Evolutionary conservation across 2,113 vertebrate genomes (phyloP), one percentile per base, ranked within the genome.

Genomic region (Myxocyprinus asiaticus): DNA sequence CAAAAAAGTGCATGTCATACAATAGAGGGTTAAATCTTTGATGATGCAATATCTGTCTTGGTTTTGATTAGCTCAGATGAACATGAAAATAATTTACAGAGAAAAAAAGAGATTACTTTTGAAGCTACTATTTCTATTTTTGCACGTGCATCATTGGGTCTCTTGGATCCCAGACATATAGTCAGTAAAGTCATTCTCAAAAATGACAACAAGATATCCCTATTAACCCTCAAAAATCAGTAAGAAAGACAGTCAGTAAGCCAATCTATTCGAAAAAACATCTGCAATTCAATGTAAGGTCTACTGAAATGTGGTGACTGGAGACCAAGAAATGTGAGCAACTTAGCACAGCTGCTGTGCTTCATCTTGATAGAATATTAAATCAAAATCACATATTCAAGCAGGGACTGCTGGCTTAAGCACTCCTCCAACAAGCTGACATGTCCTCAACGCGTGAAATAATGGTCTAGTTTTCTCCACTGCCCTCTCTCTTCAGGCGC

Each of bases 401-500:
- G 42, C 22, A 33, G 22, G 22, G 22, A 33, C 22, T 33, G 10
- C 45, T 9, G 48, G 59, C 58, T 50, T 12, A 4, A 74, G 44
- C n/a, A 47, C 42, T 12, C 11, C 7, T 33, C 15, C 10, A 33
- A 33, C 44, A 62, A 64, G 58, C 58, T 10, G 62, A 53, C 14
- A 48, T 12, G 17, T 12, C 58, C 8, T 10, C 15, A 64, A 65
- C 14, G 12, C 59, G 51, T 51, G 17, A 7, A 75, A 50, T 42
- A 17, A 76, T 8, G 10, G 48, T 4, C 17, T 76, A 64, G 12
- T 65, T 51, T 51, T 65, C 62, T 0, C 1, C 6, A 17, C 33
- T 72, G 67, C 9, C 72, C 43, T 14, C 66, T 62, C 67, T 62
- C 73, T 48, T 61, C 82, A 59, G 78, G 63, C 85, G 80, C 82